Conservation (phyloP, 2,888 invertebrate species). For the Athalia rosae region DNA sequence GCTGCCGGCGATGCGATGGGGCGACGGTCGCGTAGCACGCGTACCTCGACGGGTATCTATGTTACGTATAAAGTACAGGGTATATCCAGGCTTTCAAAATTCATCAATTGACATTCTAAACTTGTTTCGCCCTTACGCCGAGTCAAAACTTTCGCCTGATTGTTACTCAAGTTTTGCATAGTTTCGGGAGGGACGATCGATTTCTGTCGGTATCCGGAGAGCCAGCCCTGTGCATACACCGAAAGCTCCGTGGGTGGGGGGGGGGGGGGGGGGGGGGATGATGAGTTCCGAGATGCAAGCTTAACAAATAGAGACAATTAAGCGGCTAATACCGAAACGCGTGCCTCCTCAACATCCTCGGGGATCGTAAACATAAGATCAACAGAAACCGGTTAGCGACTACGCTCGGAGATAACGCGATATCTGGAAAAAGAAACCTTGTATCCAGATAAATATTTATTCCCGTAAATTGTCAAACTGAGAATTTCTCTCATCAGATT, state of each 20-base stretch:
- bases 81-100: neutral
- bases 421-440: too few species aligned
- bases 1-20: neutral
- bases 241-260: too few species aligned
- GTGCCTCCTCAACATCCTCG: constrained; percentile 57
- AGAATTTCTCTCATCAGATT: neutral
- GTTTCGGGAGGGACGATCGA: neutral
- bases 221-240: neutral
- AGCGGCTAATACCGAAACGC: constrained; percentile 62
- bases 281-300: constrained; percentile 47
- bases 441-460: too few species aligned
- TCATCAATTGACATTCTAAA: constrained; percentile 31
- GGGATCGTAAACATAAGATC: constrained; percentile 49
- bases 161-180: neutral
- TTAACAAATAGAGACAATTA: constrained; percentile 65
- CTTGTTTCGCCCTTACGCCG: neutral
- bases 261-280: neutral
- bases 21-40: neutral
- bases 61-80: neutral
- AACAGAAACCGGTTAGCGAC: neutral
- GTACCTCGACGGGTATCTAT: too few species aligned
- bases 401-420: neutral
- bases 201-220: neutral
- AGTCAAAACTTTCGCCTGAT: neutral
- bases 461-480: too few species aligned